Percentiles rank a stretch among this genome's conserved stretches.
phyloP scores from a whole-genome alignment of 1,140 invertebrate genomes.

The Drosophila varians region DNA sequence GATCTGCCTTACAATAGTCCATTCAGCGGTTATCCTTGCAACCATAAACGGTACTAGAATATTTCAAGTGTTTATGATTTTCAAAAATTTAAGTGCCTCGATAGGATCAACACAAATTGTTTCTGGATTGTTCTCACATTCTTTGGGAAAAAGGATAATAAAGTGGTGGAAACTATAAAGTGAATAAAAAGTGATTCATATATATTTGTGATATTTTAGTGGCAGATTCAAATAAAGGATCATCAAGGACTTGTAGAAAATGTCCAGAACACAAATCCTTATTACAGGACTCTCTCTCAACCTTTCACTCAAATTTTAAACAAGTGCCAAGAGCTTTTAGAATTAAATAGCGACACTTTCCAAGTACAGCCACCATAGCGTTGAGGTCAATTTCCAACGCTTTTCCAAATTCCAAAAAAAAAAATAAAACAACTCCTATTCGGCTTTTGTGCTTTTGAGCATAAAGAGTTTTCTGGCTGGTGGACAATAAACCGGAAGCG shows the following conservation, averaged over 20 bases:
- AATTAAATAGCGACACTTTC: slow-evolving; percentile 19
- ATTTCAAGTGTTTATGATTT: not conserved
- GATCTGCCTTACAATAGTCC: slow-evolving; percentile 3
- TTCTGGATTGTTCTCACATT: not conserved
- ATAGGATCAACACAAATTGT: not conserved
- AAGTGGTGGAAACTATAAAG: not conserved
- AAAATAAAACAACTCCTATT: not conserved
- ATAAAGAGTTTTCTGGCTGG: slow-evolving; percentile 55
- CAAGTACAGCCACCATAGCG: slow-evolving; percentile 42
- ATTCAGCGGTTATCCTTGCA: slow-evolving; percentile 35
- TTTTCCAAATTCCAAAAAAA: slow-evolving; percentile 14
- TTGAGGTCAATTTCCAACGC: slow-evolving; percentile 71
- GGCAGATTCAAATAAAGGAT: not conserved
- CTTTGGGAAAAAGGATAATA: not conserved
- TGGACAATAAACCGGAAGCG: slow-evolving; percentile 79
- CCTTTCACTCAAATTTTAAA: slow-evolving; percentile 4
- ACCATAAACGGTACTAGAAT: slow-evolving; percentile 13
- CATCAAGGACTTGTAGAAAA: not conserved
- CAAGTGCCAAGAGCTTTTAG: slow-evolving; percentile 12
- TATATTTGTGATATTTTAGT: not conserved
- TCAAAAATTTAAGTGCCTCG: not conserved
- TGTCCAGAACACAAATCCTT: not conserved
- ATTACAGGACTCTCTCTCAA: not conserved
- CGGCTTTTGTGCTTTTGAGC: slow-evolving; percentile 32
- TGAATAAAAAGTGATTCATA: not conserved